phyloP scores from a whole-genome alignment of 2,797 vertebrate genomes.

The Enteromius fasciolatus region DNA sequence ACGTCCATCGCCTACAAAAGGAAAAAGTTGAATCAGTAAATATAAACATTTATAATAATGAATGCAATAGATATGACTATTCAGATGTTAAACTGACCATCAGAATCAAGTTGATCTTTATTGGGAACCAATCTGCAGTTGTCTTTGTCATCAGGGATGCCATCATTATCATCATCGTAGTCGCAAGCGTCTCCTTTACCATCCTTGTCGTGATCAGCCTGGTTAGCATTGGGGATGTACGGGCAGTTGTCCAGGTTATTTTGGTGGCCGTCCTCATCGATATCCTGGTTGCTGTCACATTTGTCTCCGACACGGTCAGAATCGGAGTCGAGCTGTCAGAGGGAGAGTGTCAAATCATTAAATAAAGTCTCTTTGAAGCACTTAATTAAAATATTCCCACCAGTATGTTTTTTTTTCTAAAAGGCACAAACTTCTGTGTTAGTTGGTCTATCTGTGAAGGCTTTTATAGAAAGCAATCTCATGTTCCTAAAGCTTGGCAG shows the following conservation, averaged over 20 bases:
- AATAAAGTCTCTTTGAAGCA: not conserved
- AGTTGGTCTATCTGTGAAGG: slow-evolving; percentile 33
- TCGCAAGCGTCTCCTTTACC: slow-evolving; percentile 97
- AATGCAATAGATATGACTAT: not conserved
- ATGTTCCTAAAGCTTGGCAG: slow-evolving; percentile 59
- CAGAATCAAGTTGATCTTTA: slow-evolving; percentile 90
- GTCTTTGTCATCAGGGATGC: slow-evolving; percentile 94
- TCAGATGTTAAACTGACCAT: slow-evolving; percentile 77
- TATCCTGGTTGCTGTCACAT: slow-evolving; percentile 97
- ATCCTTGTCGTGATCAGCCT: slow-evolving; percentile 97
- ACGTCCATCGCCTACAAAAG: slow-evolving; percentile 86
- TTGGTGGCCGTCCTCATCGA: slow-evolving; percentile 97
- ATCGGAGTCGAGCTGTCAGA: slow-evolving; percentile 87
- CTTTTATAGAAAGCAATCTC: slow-evolving; percentile 53
- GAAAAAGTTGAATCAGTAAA: not conserved
- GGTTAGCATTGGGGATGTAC: slow-evolving; percentile 95
- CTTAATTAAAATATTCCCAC: slow-evolving; percentile 26
- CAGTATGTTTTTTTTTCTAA: slow-evolving; percentile 51
- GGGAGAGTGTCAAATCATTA: not conserved
- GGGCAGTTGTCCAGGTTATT: slow-evolving; percentile 99
- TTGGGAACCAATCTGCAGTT: slow-evolving; percentile 94
- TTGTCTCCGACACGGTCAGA: slow-evolving; percentile 93
- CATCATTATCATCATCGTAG: slow-evolving; percentile 95
- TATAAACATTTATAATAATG: not conserved
- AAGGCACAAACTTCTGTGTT: slow-evolving; percentile 22